phyloP scores from a whole-genome alignment of 2,113 vertebrate species.

The Hyperopisus bebe region DNA sequence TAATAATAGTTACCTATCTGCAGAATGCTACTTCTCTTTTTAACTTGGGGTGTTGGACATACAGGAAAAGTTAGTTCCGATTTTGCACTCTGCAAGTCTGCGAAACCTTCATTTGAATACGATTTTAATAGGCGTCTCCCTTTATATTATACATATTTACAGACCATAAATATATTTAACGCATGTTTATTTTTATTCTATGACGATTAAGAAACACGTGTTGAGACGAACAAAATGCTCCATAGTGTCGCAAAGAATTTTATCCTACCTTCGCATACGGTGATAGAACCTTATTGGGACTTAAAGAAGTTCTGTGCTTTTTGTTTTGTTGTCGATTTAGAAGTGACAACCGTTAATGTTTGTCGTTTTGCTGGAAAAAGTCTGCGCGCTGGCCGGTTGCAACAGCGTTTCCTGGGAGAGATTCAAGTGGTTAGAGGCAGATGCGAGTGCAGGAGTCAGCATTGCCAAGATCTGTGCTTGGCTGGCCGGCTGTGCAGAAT shows the following conservation, averaged over 20 bases:
- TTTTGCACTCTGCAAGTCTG: constrained; percentile 4
- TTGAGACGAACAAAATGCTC: constrained; percentile 36
- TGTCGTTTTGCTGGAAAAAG: constrained; percentile 78
- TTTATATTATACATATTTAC: constrained; percentile 64
- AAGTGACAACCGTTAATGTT: constrained; percentile 85
- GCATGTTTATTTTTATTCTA: constrained; percentile 29
- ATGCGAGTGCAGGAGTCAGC: constrained; percentile 80
- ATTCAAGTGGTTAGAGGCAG: constrained; percentile 77
- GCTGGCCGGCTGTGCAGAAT: constrained; percentile 66
- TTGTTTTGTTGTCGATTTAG: constrained; percentile 47
- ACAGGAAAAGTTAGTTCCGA: constrained; percentile 22
- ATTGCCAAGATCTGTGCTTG: constrained; percentile 87
- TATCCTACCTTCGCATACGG: constrained; percentile 72
- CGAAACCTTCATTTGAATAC: constrained; percentile 21
- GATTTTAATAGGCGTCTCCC: constrained; percentile 28
- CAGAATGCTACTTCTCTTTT: constrained; percentile 18
- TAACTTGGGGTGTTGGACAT: constrained; percentile 5
- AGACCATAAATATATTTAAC: constrained; percentile 68
- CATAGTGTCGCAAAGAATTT: constrained; percentile 47
- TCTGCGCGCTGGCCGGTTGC: constrained; percentile 59
- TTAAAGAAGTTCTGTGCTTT: constrained; percentile 34
- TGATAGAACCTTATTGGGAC: constrained; percentile 51
- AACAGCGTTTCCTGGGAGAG: constrained; percentile 74
- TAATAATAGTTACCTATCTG: constrained; percentile 39
- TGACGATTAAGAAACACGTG: constrained; percentile 31